phyloP scores from a whole-genome alignment of 2,797 vertebrate species.

The Catamblyrhynchus diadema region DNA sequence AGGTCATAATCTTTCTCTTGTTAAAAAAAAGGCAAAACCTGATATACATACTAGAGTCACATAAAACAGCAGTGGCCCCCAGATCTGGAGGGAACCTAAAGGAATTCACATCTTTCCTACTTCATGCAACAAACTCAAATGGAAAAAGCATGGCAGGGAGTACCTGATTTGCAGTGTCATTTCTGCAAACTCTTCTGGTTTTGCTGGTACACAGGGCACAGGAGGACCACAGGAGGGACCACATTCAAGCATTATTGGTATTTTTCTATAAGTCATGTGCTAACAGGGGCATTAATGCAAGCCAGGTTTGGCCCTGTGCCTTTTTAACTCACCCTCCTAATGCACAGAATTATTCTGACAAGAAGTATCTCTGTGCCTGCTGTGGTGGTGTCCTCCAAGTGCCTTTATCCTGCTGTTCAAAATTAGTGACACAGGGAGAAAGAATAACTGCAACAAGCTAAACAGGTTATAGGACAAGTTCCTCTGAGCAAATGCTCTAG shows the following conservation, averaged over 20 bases:
- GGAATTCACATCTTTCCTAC: background rate
- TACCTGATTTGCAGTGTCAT: background rate
- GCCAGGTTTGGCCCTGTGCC: background rate
- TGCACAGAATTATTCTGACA: constrained; percentile 7
- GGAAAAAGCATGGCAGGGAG: background rate
- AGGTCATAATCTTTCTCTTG: background rate
- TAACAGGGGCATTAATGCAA: background rate
- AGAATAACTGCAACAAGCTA: constrained; percentile 30
- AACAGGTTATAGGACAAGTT: background rate
- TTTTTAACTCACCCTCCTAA: constrained; percentile 22
- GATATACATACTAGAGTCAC: accelerated
- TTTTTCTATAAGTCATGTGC: background rate
- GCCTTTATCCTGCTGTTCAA: constrained; percentile 29
- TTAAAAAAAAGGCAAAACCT: background rate
- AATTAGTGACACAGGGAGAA: constrained; percentile 28
- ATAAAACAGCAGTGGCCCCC: background rate
- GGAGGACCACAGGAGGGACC: background rate
- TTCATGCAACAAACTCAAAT: background rate
- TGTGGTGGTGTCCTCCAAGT: constrained; percentile 4
- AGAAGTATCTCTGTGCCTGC: constrained; percentile 14
- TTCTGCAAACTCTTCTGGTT: background rate
- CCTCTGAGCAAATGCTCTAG: background rate
- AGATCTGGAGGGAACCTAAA: background rate
- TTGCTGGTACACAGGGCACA: background rate
- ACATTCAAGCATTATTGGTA: background rate